Conservation (phyloP, 30 jellyfish, hydroid and myxozoan genomes). For the Aurelia sp. region DNA sequence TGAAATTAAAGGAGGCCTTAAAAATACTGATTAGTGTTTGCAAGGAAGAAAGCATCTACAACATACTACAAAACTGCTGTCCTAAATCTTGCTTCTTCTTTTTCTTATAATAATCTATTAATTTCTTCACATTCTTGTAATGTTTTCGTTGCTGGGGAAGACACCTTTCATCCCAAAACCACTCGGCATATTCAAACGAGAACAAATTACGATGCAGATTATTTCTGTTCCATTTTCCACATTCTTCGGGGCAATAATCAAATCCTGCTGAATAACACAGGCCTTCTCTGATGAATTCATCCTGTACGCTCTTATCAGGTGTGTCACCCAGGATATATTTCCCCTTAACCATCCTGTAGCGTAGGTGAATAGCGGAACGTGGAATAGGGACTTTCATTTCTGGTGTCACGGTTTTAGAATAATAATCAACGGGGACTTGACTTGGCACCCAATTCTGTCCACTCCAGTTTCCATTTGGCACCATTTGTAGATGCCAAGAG, state of each 20-base stretch:
- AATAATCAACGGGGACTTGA: not conserved
- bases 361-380: conserved; percentile 27
- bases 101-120: not conserved
- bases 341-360: not conserved
- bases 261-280: conserved; percentile 35
- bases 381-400: conserved; percentile 14
- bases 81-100: not conserved
- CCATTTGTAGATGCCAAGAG: conserved; percentile 38
- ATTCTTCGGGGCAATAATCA: conserved; percentile 20
- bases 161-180: not conserved
- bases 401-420: not conserved
- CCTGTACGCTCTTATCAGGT: not conserved
- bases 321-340: not conserved
- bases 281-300: conserved; percentile 33
- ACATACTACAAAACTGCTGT: not conserved
- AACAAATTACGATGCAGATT: not conserved
- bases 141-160: conserved; percentile 2
- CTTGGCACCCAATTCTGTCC: too few species aligned
- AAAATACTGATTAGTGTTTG: too few species aligned
- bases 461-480: conserved; percentile 16
- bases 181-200: not conserved
- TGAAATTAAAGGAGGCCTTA: too few species aligned
- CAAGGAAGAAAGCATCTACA: not conserved
- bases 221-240: not conserved
- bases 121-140: not conserved